Percentiles rank a stretch among this genome's conserved stretches.
These are phyloP conservation scores for Callopanchax toddi DNA, from an alignment of 2,113 vertebrate species.

Conservation along the genomic window DNA sequence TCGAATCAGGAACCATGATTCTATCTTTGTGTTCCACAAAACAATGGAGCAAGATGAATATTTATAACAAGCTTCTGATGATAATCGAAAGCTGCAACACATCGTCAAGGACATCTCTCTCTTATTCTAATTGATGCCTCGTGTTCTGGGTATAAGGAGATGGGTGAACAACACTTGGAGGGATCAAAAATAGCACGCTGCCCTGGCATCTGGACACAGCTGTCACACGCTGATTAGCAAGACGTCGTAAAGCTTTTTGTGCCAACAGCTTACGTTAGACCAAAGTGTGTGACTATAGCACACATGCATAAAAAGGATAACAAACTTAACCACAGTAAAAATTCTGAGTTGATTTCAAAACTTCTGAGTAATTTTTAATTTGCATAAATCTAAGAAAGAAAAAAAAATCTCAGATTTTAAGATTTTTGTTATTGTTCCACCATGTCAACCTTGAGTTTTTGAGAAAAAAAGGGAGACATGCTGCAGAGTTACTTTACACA, in stretches of 20 bases:
- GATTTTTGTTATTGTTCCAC: no score
- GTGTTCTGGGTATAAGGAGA: slow-evolving; percentile 46
- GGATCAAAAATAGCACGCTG: slow-evolving; percentile 62
- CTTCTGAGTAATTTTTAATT: no score
- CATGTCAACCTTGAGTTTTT: no score
- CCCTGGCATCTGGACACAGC: slow-evolving; percentile 60
- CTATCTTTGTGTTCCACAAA: slow-evolving; percentile 33
- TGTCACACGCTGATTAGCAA: slow-evolving; percentile 43
- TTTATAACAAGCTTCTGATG: slow-evolving; percentile 59
- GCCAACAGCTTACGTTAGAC: background rate
- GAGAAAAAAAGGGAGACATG: no score
- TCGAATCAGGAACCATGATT: slow-evolving; percentile 20
- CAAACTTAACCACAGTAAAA: no score
- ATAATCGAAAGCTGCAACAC: slow-evolving; percentile 64
- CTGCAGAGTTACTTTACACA: no score
- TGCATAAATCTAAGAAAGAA: no score
- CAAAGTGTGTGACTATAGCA: background rate
- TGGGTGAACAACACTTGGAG: slow-evolving; percentile 50
- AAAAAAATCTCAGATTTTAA: no score
- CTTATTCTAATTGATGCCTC: slow-evolving; percentile 55
- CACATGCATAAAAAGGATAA: no score
- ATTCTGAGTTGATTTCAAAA: no score
- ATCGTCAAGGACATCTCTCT: slow-evolving; percentile 62
- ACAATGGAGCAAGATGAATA: slow-evolving; percentile 60
- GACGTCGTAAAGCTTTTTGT: slow-evolving; percentile 27